phyloP scores from a whole-genome alignment of 92 coral and sea anemone genomes.

The Epizoanthus ramosus region DNA sequence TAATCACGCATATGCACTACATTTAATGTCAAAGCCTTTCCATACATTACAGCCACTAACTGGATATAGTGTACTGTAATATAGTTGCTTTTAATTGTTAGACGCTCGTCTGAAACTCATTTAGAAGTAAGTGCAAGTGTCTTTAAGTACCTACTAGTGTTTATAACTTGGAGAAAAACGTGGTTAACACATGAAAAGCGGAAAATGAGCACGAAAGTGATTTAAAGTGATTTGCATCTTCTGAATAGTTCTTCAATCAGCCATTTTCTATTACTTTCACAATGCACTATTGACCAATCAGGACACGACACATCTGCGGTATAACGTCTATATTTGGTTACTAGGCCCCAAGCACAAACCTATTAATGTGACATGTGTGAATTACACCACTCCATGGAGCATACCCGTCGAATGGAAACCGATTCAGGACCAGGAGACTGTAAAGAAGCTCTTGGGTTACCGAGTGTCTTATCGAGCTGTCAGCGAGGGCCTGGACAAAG shows the following conservation, averaged over 20 bases:
- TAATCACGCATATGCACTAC: no score
- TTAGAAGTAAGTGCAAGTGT: no score
- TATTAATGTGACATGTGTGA: slow-evolving; percentile 59
- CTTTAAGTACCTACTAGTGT: no score
- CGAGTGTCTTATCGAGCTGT: slow-evolving; percentile 65
- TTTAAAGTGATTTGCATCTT: neutral
- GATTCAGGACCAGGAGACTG: slow-evolving; percentile 51
- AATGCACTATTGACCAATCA: neutral
- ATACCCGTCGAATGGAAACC: slow-evolving; percentile 70
- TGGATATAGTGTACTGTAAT: no score
- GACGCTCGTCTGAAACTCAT: no score
- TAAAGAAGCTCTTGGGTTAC: slow-evolving; percentile 72
- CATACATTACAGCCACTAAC: no score
- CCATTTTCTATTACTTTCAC: neutral
- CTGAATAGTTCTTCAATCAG: neutral
- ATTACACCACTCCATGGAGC: slow-evolving; percentile 68
- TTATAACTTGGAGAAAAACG: no score
- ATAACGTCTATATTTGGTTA: neutral
- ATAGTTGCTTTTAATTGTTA: no score
- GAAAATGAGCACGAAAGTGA: neutral
- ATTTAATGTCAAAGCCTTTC: no score
- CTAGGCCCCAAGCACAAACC: slow-evolving; percentile 71
- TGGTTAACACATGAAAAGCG: no score
- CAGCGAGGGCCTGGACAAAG: slow-evolving; percentile 60
- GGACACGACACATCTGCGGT: neutral